Evolutionary conservation across 2,113 vertebrate genomes (phyloP), one percentile per base, ranked within the genome.

Genomic region (Oreochromis tanganicae): DNA sequence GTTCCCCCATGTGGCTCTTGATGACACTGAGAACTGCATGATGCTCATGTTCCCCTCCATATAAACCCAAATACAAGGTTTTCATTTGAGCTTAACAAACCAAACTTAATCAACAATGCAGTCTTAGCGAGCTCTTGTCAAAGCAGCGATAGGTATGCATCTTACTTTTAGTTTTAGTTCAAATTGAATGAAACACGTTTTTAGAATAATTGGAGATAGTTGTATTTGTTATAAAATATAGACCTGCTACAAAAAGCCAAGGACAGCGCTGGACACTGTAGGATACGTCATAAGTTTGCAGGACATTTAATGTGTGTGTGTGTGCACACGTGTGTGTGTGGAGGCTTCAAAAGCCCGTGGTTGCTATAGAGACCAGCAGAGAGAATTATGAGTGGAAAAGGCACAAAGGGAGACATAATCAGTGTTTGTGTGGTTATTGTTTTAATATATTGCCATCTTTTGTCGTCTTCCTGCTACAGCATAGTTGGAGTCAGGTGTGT

Each of bases 361-460:
- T 96, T 96, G 92, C 94, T 90, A 96, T 96, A 87, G 95, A 93
- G 88, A 96, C 85, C 38, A 90, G 87, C 81, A 91, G 43, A 75
- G 89, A 92, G 87, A 91, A 89, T 88, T 3, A 92, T 24, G 88
- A 85, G 50, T 85, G 83, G 90, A 94, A 88, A 41, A 82, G 82
- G 50, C 48, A 14, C 89, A 85, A 24, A 66, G 86, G 91, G 92
- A 91, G 83, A 93, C 85, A 90, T 92, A 89, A 85, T 41, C 5
- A 5, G 36, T 86, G 86, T 92, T 93, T 90, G 85, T 90, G 84
- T 89, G 43, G 83, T 91, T 93, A 87, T 89, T 88, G 87, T 87
- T 90, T 29, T 86, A 88, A 83, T 79, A 83, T 85, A 80, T 91
- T 81, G 57, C 81, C 54, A n/a, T 91, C 81, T 57, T 75, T 71